Conservation (phyloP, 2,797 vertebrate species). For the Pampus argenteus region DNA sequence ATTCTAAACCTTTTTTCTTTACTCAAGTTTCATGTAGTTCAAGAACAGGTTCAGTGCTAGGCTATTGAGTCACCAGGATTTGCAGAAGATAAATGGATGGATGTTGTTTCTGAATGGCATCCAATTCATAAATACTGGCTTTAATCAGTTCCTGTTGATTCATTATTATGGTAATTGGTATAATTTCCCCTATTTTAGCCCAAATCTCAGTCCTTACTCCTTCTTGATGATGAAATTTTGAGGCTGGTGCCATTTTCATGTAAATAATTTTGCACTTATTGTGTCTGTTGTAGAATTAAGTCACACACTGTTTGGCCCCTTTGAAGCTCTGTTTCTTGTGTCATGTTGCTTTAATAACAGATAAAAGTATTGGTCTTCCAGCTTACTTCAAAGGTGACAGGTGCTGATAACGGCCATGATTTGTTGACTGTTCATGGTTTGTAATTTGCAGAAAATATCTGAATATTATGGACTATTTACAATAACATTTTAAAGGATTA, state of each 20-base stretch:
- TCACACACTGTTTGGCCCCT: not conserved
- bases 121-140: not conserved
- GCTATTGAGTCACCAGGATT: not conserved
- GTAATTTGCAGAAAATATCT: not conserved
- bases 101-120: conserved; percentile 5
- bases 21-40: conserved; percentile 6
- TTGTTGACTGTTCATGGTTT: not conserved
- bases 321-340: conserved; percentile 36
- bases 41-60: not conserved
- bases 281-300: not conserved
- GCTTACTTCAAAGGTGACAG: conserved; percentile 25
- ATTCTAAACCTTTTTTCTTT: conserved; percentile 1
- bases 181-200: not conserved
- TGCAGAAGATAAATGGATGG: not conserved
- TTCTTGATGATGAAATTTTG: not conserved
- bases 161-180: not conserved
- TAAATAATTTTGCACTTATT: not conserved
- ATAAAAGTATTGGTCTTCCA: conserved; percentile 29
- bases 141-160: not conserved
- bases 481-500: not conserved
- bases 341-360: conserved; percentile 31
- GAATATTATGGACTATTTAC: not conserved
- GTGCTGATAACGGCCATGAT: not conserved
- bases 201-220: not conserved
- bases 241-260: not conserved